phyloP scores from a whole-genome alignment of 92 coral and sea anemone genomes.

The Hydrozoanthus gracilis region DNA sequence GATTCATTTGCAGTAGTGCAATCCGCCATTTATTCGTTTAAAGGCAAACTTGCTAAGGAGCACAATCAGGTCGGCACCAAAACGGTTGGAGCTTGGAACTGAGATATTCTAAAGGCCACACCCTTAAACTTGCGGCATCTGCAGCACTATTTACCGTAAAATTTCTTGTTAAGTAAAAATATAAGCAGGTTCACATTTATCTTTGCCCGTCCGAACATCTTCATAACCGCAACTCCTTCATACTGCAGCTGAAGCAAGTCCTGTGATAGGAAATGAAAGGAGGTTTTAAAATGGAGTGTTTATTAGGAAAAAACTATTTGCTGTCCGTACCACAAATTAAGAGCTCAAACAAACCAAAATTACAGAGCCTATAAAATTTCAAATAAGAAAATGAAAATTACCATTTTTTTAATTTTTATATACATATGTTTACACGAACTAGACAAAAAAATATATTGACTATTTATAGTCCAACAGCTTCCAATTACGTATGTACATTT shows the following conservation, averaged over 20 bases:
- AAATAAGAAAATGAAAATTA: too few species aligned
- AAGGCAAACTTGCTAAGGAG: too few species aligned
- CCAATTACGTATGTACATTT: too few species aligned
- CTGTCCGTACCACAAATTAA: background rate
- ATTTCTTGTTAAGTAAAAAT: slow-evolving; percentile 94
- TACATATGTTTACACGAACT: too few species aligned
- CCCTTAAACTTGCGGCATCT: background rate
- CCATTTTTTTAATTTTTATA: too few species aligned
- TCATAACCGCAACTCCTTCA: slow-evolving; percentile 99
- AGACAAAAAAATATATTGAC: too few species aligned
- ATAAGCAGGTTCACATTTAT: slow-evolving; percentile 95
- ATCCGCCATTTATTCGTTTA: too few species aligned
- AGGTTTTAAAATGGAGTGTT: background rate
- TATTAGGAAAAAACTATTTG: too few species aligned
- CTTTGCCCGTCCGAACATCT: slow-evolving; percentile 99
- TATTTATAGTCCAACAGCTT: too few species aligned
- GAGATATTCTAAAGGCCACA: background rate
- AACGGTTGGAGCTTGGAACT: background rate
- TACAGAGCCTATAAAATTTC: too few species aligned
- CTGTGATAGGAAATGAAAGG: slow-evolving; percentile 46
- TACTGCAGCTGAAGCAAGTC: slow-evolving; percentile 97
- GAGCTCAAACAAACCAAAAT: too few species aligned
- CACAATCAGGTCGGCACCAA: background rate
- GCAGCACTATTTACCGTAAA: slow-evolving; percentile 86
- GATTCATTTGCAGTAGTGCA: too few species aligned